phyloP scores from a whole-genome alignment of 1,140 invertebrate genomes.

The Drosophila serrata region DNA sequence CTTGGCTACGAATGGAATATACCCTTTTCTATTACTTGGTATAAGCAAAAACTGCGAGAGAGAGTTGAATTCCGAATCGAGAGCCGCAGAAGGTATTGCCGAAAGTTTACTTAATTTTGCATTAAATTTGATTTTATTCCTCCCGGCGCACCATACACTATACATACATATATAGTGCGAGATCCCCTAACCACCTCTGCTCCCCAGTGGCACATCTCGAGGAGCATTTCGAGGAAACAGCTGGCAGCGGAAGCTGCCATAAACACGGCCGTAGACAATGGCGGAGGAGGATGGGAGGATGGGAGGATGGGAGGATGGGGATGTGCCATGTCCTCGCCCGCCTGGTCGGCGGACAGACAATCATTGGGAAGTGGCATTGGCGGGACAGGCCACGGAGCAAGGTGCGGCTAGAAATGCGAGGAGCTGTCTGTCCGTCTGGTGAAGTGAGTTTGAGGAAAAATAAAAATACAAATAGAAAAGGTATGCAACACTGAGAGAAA shows the following conservation, averaged over 20 bases:
- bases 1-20: constrained; percentile 1
- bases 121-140: constrained; percentile 77
- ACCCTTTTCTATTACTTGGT: neutral
- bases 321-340: neutral
- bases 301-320: neutral
- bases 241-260: constrained; percentile 27
- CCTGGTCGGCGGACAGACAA: constrained; percentile 1
- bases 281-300: neutral
- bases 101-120: constrained; percentile 78
- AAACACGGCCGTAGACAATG: constrained; percentile 30
- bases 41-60: constrained; percentile 5
- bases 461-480: neutral
- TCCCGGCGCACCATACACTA: constrained; percentile 29
- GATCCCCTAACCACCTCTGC: neutral
- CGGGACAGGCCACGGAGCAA: constrained; percentile 7
- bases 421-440: too few species aligned
- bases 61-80: neutral
- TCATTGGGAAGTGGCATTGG: constrained; percentile 8
- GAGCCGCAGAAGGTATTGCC: constrained; percentile 37
- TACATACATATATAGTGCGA: neutral
- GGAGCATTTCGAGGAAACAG: constrained; percentile 4
- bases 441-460: neutral
- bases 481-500: neutral
- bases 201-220: constrained; percentile 46
- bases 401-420: constrained; percentile 8